These are phyloP conservation scores for Allygus modestus DNA, from an alignment of 2,888 invertebrate genomes.

Conservation along the genomic window DNA sequence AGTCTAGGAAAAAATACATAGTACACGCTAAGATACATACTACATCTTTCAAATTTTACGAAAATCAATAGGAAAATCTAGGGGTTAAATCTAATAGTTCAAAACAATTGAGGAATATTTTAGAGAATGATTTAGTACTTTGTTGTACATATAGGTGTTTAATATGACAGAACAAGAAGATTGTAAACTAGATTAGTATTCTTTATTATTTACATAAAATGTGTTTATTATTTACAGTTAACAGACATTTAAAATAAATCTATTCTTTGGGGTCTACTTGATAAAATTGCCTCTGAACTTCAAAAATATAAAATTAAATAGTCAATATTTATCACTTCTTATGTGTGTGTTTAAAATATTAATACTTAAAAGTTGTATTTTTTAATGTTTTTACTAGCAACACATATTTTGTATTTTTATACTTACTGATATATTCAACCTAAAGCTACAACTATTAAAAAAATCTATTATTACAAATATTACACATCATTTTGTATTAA, in stretches of 20 bases:
- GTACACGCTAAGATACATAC: background rate
- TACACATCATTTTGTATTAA: too few relatives aligned
- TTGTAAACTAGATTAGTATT: background rate
- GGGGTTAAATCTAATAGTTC: background rate
- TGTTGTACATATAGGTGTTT: background rate
- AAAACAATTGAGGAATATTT: background rate
- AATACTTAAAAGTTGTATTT: too few relatives aligned
- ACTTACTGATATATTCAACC: too few relatives aligned
- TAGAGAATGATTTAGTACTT: background rate
- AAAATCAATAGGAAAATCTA: background rate
- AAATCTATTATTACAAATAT: too few relatives aligned
- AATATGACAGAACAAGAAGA: slow-evolving; percentile 17
- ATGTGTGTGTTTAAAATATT: too few relatives aligned
- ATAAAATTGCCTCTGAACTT: too few relatives aligned
- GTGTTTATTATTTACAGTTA: background rate
- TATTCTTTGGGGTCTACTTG: background rate
- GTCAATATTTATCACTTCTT: too few relatives aligned
- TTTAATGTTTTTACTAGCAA: too few relatives aligned
- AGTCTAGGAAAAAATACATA: background rate
- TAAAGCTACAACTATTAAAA: too few relatives aligned
- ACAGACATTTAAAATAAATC: background rate
- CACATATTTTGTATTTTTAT: too few relatives aligned
- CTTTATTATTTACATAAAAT: background rate
- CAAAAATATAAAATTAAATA: too few relatives aligned
- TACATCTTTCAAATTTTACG: background rate